Evolutionary conservation across 2,113 vertebrate genomes (phyloP).

Genomic region (Nerophis lumbriciformis): DNA sequence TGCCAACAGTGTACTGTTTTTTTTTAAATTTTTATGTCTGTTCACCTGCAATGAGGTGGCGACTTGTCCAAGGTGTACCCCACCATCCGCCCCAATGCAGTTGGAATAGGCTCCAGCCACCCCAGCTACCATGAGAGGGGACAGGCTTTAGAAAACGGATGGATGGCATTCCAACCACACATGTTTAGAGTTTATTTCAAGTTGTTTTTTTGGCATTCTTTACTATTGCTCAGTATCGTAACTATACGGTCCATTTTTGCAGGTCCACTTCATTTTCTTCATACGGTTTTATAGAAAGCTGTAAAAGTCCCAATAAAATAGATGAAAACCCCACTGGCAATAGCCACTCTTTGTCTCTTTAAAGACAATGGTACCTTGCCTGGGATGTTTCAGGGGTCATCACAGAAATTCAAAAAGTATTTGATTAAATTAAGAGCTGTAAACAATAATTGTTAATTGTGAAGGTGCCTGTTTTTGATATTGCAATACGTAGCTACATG

Average conservation of each 20-base stretch:
- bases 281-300: constrained; percentile 22
- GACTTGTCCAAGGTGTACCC: too few species aligned
- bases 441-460: constrained; percentile 3
- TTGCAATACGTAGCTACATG: not conserved
- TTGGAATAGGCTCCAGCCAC: too few species aligned
- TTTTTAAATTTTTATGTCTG: not conserved
- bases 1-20: not conserved
- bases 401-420: constrained; percentile 1
- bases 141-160: too few species aligned
- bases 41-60: too few species aligned
- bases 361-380: constrained; percentile 15
- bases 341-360: constrained; percentile 15
- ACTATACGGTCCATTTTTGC: constrained; percentile 6
- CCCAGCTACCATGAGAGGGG: too few species aligned
- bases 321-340: constrained; percentile 22
- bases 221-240: constrained; percentile 1
- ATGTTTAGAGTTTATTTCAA: constrained; percentile 8
- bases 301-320: constrained; percentile 27
- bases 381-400: constrained; percentile 1
- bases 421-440: constrained; percentile 5
- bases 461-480: not conserved
- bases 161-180: too few species aligned
- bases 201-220: constrained; percentile 8
- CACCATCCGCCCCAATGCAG: too few species aligned
- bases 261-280: constrained; percentile 14